Percentiles rank a stretch among this genome's conserved stretches.
Evolutionary conservation across 2,113 vertebrate genomes (phyloP).

Genomic region (Pterophyllum scalare): DNA sequence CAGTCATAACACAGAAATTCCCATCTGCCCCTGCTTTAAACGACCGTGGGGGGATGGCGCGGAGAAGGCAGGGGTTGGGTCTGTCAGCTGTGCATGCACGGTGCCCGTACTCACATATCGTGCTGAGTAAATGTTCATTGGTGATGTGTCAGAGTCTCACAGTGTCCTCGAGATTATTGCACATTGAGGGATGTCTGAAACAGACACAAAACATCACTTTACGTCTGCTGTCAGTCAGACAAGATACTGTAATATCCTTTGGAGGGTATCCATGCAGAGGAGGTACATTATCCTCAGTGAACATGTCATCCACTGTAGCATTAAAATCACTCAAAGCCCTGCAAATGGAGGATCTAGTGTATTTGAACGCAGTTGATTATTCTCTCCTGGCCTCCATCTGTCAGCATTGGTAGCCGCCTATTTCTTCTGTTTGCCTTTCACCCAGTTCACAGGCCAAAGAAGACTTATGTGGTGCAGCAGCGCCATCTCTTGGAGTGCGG

Average conservation of each 20-base stretch:
- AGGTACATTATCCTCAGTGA: background rate
- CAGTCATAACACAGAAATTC: constrained; percentile 10
- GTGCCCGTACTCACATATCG: background rate
- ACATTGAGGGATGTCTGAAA: background rate
- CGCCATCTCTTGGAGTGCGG: constrained; percentile 52
- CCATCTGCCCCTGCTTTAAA: constrained; percentile 43
- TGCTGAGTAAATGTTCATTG: constrained; percentile 24
- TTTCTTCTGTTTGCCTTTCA: constrained; percentile 64
- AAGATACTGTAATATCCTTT: background rate
- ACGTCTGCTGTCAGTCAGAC: constrained; percentile 10
- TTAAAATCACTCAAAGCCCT: constrained; percentile 7
- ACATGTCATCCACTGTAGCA: constrained; percentile 2
- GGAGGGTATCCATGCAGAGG: background rate
- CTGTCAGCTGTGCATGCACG: constrained; percentile 7
- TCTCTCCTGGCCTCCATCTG: constrained; percentile 61
- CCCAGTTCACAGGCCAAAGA: constrained; percentile 5
- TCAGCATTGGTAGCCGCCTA: constrained; percentile 49
- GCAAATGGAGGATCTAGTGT: constrained; percentile 1
- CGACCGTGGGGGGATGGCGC: constrained; percentile 11
- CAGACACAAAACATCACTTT: background rate
- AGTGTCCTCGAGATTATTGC: constrained; percentile 15
- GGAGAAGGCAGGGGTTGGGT: background rate
- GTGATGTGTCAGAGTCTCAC: constrained; percentile 32
- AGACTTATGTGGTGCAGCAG: background rate
- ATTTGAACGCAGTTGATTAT: constrained; percentile 36